Percentiles rank a stretch among this genome's conserved stretches.
Evolutionary conservation across 2,797 vertebrate species (phyloP).

Genomic region (Heteromormyrus szaboi): DNA sequence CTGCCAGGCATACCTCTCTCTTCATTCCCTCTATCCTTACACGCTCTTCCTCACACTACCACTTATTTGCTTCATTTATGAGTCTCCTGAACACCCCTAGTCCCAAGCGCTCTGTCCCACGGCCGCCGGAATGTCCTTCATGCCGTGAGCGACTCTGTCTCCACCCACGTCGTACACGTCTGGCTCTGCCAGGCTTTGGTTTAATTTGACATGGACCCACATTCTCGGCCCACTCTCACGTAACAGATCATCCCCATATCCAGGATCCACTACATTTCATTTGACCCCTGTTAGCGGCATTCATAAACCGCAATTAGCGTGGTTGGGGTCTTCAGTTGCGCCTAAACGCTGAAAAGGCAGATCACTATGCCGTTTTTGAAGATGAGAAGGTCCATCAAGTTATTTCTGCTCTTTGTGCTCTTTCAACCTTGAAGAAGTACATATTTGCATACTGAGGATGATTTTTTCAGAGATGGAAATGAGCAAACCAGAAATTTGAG

Average conservation of each 20-base stretch:
- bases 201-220: slow-evolving; percentile 50
- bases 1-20: slow-evolving; percentile 57
- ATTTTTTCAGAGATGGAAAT: neutral
- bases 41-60: slow-evolving; percentile 22
- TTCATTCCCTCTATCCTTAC: slow-evolving; percentile 36
- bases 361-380: neutral
- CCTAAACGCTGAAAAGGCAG: neutral
- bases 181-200: slow-evolving; percentile 53
- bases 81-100: slow-evolving; percentile 11
- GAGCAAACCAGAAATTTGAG: neutral
- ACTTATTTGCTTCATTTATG: slow-evolving; percentile 19
- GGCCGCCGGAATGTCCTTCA: slow-evolving; percentile 4
- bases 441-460: neutral
- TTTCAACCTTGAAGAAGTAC: neutral
- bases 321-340: neutral
- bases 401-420: neutral
- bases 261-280: neutral
- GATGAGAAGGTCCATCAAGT: neutral
- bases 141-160: slow-evolving; percentile 29
- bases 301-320: neutral
- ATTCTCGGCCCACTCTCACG: slow-evolving; percentile 47
- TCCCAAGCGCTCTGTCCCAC: slow-evolving; percentile 18
- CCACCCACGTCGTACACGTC: slow-evolving; percentile 48
- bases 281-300: neutral
- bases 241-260: neutral